phyloP scores from a whole-genome alignment of 92 coral and sea anemone genomes.

The Palythoa grandis region DNA sequence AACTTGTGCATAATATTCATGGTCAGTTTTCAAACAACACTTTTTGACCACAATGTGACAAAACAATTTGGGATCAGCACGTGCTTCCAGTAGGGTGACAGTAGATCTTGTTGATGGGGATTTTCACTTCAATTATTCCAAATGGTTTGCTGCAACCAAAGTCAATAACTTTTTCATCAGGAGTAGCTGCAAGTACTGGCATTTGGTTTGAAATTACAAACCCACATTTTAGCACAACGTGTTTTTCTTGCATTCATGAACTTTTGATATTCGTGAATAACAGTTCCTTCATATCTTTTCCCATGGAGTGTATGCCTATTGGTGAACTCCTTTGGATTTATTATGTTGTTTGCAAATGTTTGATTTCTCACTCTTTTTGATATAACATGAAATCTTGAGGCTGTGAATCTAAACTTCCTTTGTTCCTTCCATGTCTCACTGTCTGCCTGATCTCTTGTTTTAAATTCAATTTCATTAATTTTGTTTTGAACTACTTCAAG shows the following conservation, averaged over 20 bases:
- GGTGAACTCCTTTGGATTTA: conserved; percentile 36
- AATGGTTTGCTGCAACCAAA: conserved; percentile 44
- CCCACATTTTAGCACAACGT: conserved; percentile 33
- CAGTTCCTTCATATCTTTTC: conserved; percentile 27
- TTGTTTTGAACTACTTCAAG: conserved; percentile 14
- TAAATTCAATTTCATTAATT: background rate
- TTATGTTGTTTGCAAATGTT: conserved; percentile 15
- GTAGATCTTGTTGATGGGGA: conserved; percentile 3
- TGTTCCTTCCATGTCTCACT: conserved; percentile 46
- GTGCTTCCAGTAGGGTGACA: conserved; percentile 50
- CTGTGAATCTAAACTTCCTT: conserved; percentile 38
- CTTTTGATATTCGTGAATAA: conserved; percentile 30
- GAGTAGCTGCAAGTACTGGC: conserved; percentile 39
- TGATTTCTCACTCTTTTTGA: conserved; percentile 30
- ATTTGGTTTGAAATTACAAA: conserved; percentile 24
- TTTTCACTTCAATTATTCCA: conserved; percentile 34
- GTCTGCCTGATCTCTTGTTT: conserved; percentile 17
- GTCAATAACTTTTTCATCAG: conserved; percentile 51
- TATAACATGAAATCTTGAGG: conserved; percentile 40
- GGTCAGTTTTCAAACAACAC: conserved; percentile 2
- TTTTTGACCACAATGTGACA: conserved; percentile 1
- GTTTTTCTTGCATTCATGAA: conserved; percentile 28
- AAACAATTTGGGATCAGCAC: conserved; percentile 51
- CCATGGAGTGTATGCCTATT: conserved; percentile 30
- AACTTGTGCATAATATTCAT: conserved; percentile 22